These are phyloP conservation scores for Holacanthella duospinosa DNA, from an alignment of 2,888 invertebrate species.

Conservation along the genomic window DNA sequence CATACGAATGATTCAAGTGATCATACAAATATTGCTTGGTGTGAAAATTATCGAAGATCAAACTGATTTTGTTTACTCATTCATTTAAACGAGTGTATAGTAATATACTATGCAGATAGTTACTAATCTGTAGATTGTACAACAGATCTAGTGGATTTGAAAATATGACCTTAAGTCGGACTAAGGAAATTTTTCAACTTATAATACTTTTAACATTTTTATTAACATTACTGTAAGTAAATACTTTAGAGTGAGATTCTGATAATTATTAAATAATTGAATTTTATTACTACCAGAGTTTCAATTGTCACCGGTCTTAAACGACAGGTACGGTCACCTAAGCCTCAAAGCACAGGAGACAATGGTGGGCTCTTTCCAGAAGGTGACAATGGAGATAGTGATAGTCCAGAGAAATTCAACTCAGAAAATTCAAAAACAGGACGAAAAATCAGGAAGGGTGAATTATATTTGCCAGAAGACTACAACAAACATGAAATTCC, in stretches of 20 bases:
- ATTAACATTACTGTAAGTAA: background rate
- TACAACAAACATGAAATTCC: slow-evolving; percentile 1
- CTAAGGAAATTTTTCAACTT: background rate
- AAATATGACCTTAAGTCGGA: too few species aligned
- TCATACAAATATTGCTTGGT: too few species aligned
- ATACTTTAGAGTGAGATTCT: background rate
- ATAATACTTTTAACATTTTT: background rate
- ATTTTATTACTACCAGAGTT: background rate
- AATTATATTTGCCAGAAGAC: background rate
- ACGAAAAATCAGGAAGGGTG: background rate
- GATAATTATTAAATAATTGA: background rate
- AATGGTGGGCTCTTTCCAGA: background rate
- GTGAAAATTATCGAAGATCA: too few species aligned
- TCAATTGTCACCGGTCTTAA: background rate
- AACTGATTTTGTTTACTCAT: too few species aligned
- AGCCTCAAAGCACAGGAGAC: background rate
- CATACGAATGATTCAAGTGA: too few species aligned
- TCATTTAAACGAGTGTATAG: too few species aligned
- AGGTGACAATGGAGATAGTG: background rate
- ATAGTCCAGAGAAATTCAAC: background rate
- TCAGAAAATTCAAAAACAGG: background rate
- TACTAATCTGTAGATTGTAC: too few species aligned
- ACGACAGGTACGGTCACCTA: background rate
- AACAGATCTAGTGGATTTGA: too few species aligned
- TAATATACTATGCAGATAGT: too few species aligned